Conservation (phyloP, 1,140 invertebrate genomes). For the Trichonephila clavata region DNA sequence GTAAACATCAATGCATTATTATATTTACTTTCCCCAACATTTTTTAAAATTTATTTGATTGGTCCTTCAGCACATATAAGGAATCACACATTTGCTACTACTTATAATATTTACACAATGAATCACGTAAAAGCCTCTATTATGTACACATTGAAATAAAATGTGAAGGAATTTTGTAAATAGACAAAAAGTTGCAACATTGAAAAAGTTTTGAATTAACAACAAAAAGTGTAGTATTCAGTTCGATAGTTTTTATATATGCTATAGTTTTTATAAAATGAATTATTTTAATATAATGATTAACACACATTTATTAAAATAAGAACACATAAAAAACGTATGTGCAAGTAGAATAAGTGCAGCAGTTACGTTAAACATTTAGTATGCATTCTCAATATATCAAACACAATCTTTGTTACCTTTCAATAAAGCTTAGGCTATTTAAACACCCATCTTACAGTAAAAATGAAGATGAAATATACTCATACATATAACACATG, state of each 20-base stretch:
- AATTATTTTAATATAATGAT: neutral
- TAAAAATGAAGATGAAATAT: neutral
- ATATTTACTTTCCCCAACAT: no score
- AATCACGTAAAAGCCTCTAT: neutral
- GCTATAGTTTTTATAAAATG: neutral
- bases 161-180: neutral
- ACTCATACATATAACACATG: no score
- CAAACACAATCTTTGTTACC: neutral
- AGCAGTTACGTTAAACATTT: neutral
- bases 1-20: no score
- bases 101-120: slow-evolving; percentile 3
- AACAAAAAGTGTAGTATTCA: no score
- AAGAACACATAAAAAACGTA: neutral
- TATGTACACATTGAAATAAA: neutral
- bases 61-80: neutral
- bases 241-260: no score
- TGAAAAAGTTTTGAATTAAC: neutral
- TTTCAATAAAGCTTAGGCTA: neutral
- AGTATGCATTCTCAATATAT: neutral
- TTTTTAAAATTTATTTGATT: neutral
- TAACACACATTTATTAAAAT: neutral
- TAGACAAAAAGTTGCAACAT: neutral
- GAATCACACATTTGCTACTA: neutral
- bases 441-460: neutral
- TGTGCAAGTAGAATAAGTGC: neutral